Percentiles rank a stretch among this genome's conserved stretches.
Evolutionary conservation across 1,140 invertebrate species (phyloP).

Genomic region (Scaptomyza hsui): DNA sequence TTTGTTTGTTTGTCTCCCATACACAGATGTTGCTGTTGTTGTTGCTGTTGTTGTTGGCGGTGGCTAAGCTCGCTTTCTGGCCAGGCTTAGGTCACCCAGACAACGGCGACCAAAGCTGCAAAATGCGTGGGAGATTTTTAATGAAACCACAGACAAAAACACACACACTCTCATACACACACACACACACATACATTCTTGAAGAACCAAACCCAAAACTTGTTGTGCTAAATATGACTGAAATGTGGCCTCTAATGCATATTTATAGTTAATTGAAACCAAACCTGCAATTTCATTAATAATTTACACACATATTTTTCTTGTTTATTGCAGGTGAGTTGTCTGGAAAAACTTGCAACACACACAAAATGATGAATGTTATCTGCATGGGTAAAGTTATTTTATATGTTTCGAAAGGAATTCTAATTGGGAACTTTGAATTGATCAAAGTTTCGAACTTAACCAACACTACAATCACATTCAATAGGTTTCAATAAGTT

Average conservation of each 20-base stretch:
- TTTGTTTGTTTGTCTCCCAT: slow-evolving; percentile 47
- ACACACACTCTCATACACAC: neutral
- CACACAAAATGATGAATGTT: neutral
- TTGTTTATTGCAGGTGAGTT: slow-evolving; percentile 69
- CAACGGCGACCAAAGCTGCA: slow-evolving; percentile 43
- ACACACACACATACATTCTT: slow-evolving; percentile 20
- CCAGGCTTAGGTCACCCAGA: slow-evolving; percentile 40
- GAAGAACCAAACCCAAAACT: slow-evolving; percentile 34
- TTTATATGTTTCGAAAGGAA: neutral
- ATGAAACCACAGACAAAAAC: slow-evolving; percentile 36
- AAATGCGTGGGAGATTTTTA: slow-evolving; percentile 75
- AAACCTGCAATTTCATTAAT: slow-evolving; percentile 18
- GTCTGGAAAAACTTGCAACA: neutral
- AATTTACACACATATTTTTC: slow-evolving; percentile 21
- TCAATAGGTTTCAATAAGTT: neutral
- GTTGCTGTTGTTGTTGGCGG: too few relatives aligned
- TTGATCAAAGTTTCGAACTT: too few relatives aligned
- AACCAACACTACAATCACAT: too few relatives aligned
- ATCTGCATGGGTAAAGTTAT: slow-evolving; percentile 3
- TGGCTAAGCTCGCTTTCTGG: slow-evolving; percentile 20
- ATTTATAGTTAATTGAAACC: slow-evolving; percentile 15
- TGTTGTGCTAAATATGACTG: slow-evolving; percentile 38
- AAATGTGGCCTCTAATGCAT: slow-evolving; percentile 17
- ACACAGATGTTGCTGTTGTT: too few relatives aligned
- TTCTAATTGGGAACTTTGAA: neutral